Base-by-base conservation (phyloP, 1,140 invertebrate genomes). In the Neodiprion virginianus region DNA sequence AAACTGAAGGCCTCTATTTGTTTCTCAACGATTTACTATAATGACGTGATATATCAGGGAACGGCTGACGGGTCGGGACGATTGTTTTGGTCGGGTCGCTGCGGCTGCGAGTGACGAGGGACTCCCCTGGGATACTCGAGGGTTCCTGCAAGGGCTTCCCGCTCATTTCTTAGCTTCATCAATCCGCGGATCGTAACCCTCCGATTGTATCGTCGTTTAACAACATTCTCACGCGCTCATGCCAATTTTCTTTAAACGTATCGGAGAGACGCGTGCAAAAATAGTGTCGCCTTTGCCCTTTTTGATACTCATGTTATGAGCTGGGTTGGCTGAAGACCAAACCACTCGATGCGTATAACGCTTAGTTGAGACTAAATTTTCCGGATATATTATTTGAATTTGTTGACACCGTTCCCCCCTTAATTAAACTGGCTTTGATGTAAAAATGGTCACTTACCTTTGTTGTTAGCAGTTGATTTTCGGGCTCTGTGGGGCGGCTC, bases 11-110 rank as follows among this genome's bases (percentile, higher is more conserved):
- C 53, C 53, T 47, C 67, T 47, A 69, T 69, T 47, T 69, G 67
- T 69, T 69, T 69, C 67, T 69, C 67, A 69, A 69, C 21, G 67
- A 23, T 47, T 69, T 69, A 69, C 67, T 69, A 69, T 69, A 69
- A 69, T 69, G 67, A 69, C 67, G 67, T 69, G 21, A 69, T 69
- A 69, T 69, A 69, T 69, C 67, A 69, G 17, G 40, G 67, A 69
- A 69, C 40, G 67, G 67, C 67, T 47, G 67, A 69, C 67, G 67
- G 67, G 17, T 21, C 67, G 67, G 67, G 21, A 11, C 67, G 67
- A 69, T 69, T 69, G 67, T 69, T 69, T 69, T 61, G 53, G 53
- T 61, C 67, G 67, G 67, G 40, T 69, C 67, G 67, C 40, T 23
- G 67, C 67, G 67, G 67, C 67, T 47, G 8, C 11, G 17, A 69